Percentiles rank a stretch among this genome's conserved stretches.
Evolutionary conservation across 1,140 invertebrate species (phyloP).

Genomic region (Goniozus legneri): DNA sequence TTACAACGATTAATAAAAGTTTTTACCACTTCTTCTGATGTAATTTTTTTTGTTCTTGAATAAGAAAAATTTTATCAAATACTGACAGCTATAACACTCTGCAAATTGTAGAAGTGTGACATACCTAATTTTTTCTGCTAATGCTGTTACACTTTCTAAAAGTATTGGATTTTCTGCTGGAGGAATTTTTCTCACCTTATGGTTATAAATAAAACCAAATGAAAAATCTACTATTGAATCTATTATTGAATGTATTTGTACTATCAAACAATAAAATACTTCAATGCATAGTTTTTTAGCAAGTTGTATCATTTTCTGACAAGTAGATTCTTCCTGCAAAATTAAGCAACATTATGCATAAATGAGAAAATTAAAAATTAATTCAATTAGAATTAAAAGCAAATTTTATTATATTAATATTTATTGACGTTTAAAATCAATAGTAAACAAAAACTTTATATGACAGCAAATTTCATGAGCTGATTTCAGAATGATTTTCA

Average conservation of each 20-base stretch:
- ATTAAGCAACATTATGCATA: too few species aligned
- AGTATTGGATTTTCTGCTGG: conserved; percentile 59
- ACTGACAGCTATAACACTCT: neutral
- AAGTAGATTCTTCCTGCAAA: too few species aligned
- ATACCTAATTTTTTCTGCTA: conserved; percentile 66
- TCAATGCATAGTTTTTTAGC: conserved; percentile 17
- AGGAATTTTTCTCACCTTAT: conserved; percentile 55
- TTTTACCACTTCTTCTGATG: conserved; percentile 68
- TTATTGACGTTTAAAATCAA: too few species aligned
- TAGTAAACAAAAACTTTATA: too few species aligned
- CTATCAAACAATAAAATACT: conserved; percentile 30
- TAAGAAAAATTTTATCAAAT: conserved; percentile 9
- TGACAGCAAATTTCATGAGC: too few species aligned
- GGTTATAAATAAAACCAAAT: conserved; percentile 58
- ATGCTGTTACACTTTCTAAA: conserved; percentile 61
- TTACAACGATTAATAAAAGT: conserved; percentile 76
- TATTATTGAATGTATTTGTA: conserved; percentile 39
- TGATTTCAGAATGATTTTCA: too few species aligned
- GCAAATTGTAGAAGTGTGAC: neutral
- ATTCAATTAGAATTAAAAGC: too few species aligned
- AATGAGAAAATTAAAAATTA: too few species aligned
- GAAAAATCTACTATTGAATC: conserved; percentile 51
- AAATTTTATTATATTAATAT: too few species aligned
- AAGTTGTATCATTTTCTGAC: too few species aligned
- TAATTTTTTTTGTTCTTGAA: conserved; percentile 57